phyloP scores from a whole-genome alignment of 2,888 invertebrate species.

The Coleophora flavipennella region DNA sequence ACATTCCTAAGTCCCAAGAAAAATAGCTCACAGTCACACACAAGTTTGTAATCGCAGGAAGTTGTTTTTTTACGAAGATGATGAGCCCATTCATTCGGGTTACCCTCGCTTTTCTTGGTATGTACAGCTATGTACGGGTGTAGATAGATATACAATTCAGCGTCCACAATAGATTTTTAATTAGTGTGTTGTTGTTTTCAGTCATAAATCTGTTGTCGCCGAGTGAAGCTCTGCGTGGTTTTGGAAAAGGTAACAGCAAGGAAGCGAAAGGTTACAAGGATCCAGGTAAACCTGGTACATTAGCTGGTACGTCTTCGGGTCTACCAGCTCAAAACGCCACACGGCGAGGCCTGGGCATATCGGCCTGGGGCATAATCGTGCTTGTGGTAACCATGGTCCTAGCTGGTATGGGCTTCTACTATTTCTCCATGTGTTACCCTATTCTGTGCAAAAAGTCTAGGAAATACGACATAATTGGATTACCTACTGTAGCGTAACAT shows the following conservation, averaged over 20 bases:
- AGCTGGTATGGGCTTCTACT: conserved; percentile 71
- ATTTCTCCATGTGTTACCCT: conserved; percentile 78
- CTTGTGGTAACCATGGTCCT: conserved; percentile 65
- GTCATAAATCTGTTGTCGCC: conserved; percentile 35
- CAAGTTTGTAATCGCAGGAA: conserved; percentile 23
- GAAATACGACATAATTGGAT: conserved; percentile 71
- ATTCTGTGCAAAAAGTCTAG: conserved; percentile 71
- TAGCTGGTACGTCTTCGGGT: conserved; percentile 31
- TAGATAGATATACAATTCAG: neutral
- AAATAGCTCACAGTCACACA: too few relatives aligned
- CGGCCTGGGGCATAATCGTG: conserved; percentile 78
- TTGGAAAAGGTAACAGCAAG: conserved; percentile 19
- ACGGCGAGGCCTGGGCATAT: conserved; percentile 61
- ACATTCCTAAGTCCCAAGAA: too few relatives aligned
- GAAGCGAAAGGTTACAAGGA: conserved; percentile 22
- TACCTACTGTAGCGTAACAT: conserved; percentile 50
- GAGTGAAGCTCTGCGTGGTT: conserved; percentile 28
- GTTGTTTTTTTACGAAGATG: conserved; percentile 30
- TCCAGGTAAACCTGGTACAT: conserved; percentile 25
- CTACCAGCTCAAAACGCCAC: conserved; percentile 33
- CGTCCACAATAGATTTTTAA: conserved; percentile 4
- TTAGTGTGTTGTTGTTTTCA: conserved; percentile 24
- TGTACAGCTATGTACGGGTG: conserved; percentile 17
- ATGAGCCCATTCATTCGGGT: conserved; percentile 36
- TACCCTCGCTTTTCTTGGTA: conserved; percentile 41